phyloP scores from a whole-genome alignment of 1,140 invertebrate genomes.

The Meloidogyne exigua region DNA sequence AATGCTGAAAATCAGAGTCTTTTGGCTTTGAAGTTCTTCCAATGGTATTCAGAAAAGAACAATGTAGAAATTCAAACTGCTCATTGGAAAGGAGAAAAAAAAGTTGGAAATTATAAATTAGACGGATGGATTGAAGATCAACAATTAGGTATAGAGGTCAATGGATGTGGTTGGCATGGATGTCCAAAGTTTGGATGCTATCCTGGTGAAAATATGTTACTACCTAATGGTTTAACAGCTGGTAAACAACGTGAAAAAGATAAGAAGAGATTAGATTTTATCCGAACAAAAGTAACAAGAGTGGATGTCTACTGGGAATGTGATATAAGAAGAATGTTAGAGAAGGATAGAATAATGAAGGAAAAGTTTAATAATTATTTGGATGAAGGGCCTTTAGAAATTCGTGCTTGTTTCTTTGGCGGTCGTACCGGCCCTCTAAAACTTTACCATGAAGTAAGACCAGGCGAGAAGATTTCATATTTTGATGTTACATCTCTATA shows the following conservation, averaged over 20 bases:
- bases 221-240: conserved; percentile 17
- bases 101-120: background rate
- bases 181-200: conserved; percentile 2
- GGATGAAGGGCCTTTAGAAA: conserved; percentile 3
- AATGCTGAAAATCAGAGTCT: background rate
- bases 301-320: conserved; percentile 21
- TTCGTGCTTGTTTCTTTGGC: background rate
- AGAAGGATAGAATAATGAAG: conserved; percentile 2
- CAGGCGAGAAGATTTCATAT: background rate
- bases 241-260: background rate
- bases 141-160: background rate
- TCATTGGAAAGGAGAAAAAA: conserved; percentile 1
- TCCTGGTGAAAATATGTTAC: background rate
- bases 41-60: conserved; percentile 7
- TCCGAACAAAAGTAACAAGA: too few species aligned
- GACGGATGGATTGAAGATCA: background rate
- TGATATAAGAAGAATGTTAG: background rate
- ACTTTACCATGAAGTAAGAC: background rate
- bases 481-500: background rate
- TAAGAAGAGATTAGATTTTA: too few species aligned
- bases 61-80: background rate
- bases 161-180: conserved; percentile 16
- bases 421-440: conserved; percentile 7
- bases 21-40: background rate
- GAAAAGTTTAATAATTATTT: background rate